phyloP scores from a whole-genome alignment of 1,140 invertebrate genomes.

The Drosophila neocordata region DNA sequence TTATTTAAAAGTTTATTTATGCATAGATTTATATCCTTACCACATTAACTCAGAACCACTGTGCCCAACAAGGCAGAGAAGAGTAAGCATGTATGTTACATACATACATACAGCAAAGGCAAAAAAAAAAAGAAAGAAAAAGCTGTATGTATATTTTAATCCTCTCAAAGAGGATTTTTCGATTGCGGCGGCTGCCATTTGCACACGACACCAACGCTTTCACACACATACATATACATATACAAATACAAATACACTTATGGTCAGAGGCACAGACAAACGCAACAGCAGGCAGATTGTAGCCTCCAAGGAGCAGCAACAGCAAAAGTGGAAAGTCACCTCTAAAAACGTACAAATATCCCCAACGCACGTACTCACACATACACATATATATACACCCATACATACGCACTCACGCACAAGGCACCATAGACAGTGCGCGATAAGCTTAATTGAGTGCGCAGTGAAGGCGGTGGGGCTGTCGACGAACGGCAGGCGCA shows the following conservation, averaged over 20 bases:
- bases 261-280: slow-evolving; percentile 31
- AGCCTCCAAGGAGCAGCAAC: slow-evolving; percentile 67
- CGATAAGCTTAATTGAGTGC: slow-evolving; percentile 80
- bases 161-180: slow-evolving; percentile 82
- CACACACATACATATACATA: slow-evolving; percentile 23
- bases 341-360: slow-evolving; percentile 75
- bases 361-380: slow-evolving; percentile 49
- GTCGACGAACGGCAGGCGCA: slow-evolving; percentile 23
- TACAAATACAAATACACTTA: slow-evolving; percentile 7
- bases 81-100: slow-evolving; percentile 37
- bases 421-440: slow-evolving; percentile 53
- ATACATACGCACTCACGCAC: slow-evolving; percentile 19
- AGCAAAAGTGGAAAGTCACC: slow-evolving; percentile 72
- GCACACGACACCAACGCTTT: slow-evolving; percentile 73
- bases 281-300: slow-evolving; percentile 51
- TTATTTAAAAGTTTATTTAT: background rate
- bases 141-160: slow-evolving; percentile 75
- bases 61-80: slow-evolving; percentile 64
- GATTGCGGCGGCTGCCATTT: slow-evolving; percentile 63
- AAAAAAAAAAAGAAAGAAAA: slow-evolving; percentile 35
- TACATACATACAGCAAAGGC: slow-evolving; percentile 20
- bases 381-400: slow-evolving; percentile 18
- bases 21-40: background rate
- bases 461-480: slow-evolving; percentile 31
- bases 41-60: slow-evolving; percentile 42